A percentile compares a stretch with the other conserved stretches of the same genome.
Conservation (phyloP, 1,140 invertebrate species). For the Dendroctonus ponderosae region DNA sequence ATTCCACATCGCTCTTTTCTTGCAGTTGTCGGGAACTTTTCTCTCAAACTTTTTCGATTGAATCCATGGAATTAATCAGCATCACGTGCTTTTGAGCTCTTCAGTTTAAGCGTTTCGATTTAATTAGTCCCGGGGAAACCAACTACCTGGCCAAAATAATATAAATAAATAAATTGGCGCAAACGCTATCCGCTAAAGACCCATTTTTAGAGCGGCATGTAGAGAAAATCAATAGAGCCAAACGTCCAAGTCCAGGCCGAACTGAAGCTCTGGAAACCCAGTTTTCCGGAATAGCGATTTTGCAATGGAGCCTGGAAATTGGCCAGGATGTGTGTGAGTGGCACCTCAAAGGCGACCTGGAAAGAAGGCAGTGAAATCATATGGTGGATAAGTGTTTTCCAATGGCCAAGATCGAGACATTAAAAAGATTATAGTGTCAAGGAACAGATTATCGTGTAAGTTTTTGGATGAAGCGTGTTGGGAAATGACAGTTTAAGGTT, state of each 20-base stretch:
- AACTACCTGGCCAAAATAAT: conserved; percentile 9
- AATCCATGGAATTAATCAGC: too few relatives aligned
- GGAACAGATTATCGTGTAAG: not conserved
- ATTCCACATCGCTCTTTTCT: too few relatives aligned
- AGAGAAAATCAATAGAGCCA: conserved; percentile 25
- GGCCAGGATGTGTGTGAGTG: not conserved
- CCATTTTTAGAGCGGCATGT: conserved; percentile 4
- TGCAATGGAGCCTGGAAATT: not conserved
- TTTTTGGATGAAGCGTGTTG: not conserved
- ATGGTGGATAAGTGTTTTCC: too few relatives aligned
- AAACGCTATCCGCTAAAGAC: conserved; percentile 1
- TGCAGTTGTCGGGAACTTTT: too few relatives aligned
- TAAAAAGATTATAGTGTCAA: not conserved
- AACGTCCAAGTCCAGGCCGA: conserved; percentile 7
- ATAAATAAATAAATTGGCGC: conserved; percentile 28
- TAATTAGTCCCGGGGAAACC: too few relatives aligned
- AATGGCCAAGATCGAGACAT: not conserved
- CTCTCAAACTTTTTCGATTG: too few relatives aligned
- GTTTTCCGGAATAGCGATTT: conserved; percentile 13
- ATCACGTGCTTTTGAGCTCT: too few relatives aligned
- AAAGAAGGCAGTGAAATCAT: too few relatives aligned
- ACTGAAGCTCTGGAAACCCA: conserved; percentile 21
- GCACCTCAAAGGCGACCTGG: too few relatives aligned
- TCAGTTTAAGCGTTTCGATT: too few relatives aligned
- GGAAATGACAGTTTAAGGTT: too few relatives aligned